These are phyloP conservation scores for Callorhinus ursinus DNA, from an alignment of 2,113 vertebrate genomes.

Conservation along the genomic window DNA sequence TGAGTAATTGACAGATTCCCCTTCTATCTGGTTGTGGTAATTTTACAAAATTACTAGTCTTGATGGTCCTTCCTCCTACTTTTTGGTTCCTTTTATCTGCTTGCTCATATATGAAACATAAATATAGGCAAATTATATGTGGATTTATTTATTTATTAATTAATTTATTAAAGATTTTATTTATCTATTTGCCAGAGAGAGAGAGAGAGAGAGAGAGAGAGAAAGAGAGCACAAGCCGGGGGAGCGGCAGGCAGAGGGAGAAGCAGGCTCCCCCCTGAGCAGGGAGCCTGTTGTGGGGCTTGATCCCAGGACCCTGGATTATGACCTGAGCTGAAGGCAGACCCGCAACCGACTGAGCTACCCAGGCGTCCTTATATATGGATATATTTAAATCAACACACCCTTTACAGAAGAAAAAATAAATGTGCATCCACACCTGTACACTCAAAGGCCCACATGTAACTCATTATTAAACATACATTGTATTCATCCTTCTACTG, in stretches of 20 bases:
- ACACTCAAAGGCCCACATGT: not conserved
- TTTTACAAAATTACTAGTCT: not conserved
- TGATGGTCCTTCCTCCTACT: not conserved
- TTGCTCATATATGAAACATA: not conserved
- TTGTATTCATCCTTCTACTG: not conserved
- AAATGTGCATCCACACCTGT: not conserved
- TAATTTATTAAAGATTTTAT: no score
- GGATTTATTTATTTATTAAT: not conserved
- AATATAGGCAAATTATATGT: not conserved
- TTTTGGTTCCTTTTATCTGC: constrained; percentile 8
- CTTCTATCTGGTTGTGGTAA: not conserved
- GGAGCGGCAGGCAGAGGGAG: no score
- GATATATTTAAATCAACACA: not conserved
- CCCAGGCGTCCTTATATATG: not conserved
- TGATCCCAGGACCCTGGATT: no score
- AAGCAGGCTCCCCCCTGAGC: no score
- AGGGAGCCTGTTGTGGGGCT: no score
- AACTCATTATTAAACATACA: not conserved
- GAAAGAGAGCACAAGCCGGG: no score
- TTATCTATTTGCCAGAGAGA: no score
- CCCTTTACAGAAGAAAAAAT: not conserved
- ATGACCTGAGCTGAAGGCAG: no score
- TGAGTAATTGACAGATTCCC: not conserved
- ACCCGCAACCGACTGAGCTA: no score
- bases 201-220: no score